A percentile compares a stretch with the other conserved stretches of the same genome.
phyloP scores from a whole-genome alignment of 1,140 invertebrate species.

The Lamellibrachia luymesi region DNA sequence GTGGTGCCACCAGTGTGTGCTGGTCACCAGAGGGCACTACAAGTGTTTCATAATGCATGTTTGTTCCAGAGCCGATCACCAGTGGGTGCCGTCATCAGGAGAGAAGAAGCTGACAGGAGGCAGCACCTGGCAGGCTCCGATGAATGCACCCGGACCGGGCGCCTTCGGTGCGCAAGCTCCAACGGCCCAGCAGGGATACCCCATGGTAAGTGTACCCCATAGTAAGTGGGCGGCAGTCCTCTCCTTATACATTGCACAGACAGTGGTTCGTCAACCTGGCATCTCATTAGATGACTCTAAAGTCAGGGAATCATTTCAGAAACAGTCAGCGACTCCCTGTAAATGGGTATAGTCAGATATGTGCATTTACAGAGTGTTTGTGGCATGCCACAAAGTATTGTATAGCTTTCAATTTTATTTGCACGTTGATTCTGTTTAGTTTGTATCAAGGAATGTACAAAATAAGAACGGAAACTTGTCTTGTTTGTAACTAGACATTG shows the following conservation, averaged over 20 bases:
- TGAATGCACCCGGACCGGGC: neutral
- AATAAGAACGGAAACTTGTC: no score
- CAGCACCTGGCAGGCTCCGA: conserved; percentile 39
- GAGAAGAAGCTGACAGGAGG: conserved; percentile 49
- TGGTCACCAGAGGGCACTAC: no score
- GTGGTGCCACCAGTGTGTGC: no score
- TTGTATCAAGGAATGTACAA: neutral
- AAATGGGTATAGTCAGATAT: neutral
- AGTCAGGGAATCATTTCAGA: neutral
- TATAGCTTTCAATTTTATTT: neutral
- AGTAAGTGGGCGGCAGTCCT: no score
- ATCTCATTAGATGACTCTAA: neutral
- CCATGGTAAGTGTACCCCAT: neutral
- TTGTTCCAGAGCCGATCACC: conserved; percentile 43
- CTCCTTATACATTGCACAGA: neutral
- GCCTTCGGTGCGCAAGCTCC: neutral
- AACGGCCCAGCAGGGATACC: neutral
- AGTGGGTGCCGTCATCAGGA: conserved; percentile 52
- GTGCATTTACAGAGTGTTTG: neutral
- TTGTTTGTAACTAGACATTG: no score
- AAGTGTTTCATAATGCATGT: neutral
- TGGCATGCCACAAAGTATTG: neutral
- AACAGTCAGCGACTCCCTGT: neutral
- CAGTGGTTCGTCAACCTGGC: neutral
- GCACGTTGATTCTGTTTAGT: neutral